Evolutionary conservation across 2,113 vertebrate genomes (phyloP).

Genomic region (Sardina pilchardus): DNA sequence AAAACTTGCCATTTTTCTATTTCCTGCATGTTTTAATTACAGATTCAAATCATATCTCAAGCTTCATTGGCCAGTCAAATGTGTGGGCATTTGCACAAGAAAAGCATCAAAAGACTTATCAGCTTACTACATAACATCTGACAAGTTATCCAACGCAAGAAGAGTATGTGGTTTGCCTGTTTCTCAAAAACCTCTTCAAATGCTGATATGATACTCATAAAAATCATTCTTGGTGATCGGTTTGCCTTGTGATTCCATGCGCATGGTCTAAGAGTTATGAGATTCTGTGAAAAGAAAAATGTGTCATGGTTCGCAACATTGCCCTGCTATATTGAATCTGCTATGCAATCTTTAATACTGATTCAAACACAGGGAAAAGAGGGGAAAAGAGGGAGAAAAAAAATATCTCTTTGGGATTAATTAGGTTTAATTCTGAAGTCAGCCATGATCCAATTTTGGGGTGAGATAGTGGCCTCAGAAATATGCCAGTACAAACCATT

Average conservation of each 20-base stretch:
- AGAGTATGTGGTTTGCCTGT: neutral
- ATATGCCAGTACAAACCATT: neutral
- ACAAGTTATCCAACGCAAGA: no score
- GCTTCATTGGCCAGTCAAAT: neutral
- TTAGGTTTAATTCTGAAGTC: constrained; percentile 15
- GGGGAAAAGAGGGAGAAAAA: neutral
- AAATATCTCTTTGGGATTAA: constrained; percentile 5
- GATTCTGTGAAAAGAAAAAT: neutral
- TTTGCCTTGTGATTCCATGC: neutral
- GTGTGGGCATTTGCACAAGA: neutral
- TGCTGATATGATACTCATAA: neutral
- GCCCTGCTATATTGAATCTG: constrained; percentile 2
- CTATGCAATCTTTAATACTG: neutral
- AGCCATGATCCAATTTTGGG: constrained; percentile 18
- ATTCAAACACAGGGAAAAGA: neutral
- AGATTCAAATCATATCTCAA: neutral
- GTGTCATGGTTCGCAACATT: neutral
- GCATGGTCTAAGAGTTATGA: neutral
- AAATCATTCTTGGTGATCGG: neutral
- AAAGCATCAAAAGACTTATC: neutral
- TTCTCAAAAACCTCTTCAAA: neutral
- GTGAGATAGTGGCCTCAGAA: neutral
- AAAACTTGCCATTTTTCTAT: neutral
- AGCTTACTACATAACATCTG: neutral
- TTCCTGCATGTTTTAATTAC: neutral